Base-by-base conservation (phyloP, 1,140 invertebrate genomes). In the Drosophila punjabiensis region DNA sequence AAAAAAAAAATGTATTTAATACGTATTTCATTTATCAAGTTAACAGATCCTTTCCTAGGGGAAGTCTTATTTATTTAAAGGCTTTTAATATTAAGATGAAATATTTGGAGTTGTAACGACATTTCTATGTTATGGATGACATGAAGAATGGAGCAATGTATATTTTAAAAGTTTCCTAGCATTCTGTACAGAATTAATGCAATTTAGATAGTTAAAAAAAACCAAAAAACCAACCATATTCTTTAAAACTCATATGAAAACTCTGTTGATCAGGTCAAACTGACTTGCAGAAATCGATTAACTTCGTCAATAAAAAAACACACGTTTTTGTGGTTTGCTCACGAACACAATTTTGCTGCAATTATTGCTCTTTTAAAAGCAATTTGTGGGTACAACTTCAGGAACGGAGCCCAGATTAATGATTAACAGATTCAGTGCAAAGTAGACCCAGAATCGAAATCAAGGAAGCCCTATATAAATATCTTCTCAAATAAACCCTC, bases 341-440 rank as follows among this genome's bases (percentile, higher is more conserved):
- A 35, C 66, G 52, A 56, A 65, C 59, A 56, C 53, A 66, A 41
- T 65, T 74, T 55, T 30, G 45, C 55, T 67, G 65, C 64, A 89
- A 89, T 89, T 84, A 82, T 79, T 73, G 16, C 55, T 48, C 61
- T 53, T 48, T 79, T 55, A 56, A 33, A 18, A 16, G 10, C 16
- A 20, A 45, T 11, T 24, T 35, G 41, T 11, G 24, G 28, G 41
- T 50, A 50, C 70, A 58, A 60, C 61, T 79, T 73, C 68, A 73
- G 13, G 30, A 45, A 50, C 69, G 79, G 79, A 80, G 52, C 65
- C 76, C 73, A 65, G 76, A 53, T 56, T 56, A 56, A 35, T 20
- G 13, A 55, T 33, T 2, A 55, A 14, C 18, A 24, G 32, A 56
- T 20, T 55, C 32, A 20, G 11, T 35, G 20, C 1, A 55, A 50